A percentile compares a stretch with the other conserved stretches of the same genome.
Evolutionary conservation across 2,888 invertebrate genomes (phyloP).

Genomic region (Ctenicera cuprea): DNA sequence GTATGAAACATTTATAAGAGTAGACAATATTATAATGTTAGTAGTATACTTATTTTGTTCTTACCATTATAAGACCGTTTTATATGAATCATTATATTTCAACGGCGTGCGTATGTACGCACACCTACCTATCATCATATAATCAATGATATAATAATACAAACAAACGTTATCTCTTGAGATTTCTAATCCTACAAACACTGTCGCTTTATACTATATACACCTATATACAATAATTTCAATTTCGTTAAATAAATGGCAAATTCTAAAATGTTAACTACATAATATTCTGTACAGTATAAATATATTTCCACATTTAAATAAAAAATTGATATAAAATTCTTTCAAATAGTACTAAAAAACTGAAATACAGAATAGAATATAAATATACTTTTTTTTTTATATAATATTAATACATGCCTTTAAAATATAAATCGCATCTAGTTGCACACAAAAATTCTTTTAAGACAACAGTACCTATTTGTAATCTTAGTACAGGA

Average conservation of each 20-base stretch:
- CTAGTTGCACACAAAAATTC: conserved; percentile 29
- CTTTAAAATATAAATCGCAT: conserved; percentile 40
- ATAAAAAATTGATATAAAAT: conserved; percentile 57
- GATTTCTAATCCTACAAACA: conserved; percentile 40
- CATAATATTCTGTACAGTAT: conserved; percentile 58
- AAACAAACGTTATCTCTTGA: conserved; percentile 34
- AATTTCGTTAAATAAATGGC: conserved; percentile 48
- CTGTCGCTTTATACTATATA: conserved; percentile 35
- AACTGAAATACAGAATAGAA: conserved; percentile 43
- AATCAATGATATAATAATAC: conserved; percentile 12
- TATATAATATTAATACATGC: conserved; percentile 48
- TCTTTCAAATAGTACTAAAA: conserved; percentile 46
- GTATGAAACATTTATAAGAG: conserved; percentile 50
- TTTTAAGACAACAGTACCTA: conserved; percentile 10
- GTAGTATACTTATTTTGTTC: conserved; percentile 16
- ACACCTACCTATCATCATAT: neutral
- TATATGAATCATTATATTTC: neutral
- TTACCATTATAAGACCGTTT: conserved; percentile 7
- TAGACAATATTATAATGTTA: conserved; percentile 33
- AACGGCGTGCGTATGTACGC: neutral
- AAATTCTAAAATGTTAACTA: conserved; percentile 45
- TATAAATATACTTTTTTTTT: conserved; percentile 32
- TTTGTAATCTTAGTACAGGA: conserved; percentile 2
- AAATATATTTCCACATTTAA: conserved; percentile 58
- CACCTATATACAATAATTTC: conserved; percentile 47